Base-by-base conservation (phyloP, 2,113 vertebrate genomes). In the Callopanchax toddi region DNA sequence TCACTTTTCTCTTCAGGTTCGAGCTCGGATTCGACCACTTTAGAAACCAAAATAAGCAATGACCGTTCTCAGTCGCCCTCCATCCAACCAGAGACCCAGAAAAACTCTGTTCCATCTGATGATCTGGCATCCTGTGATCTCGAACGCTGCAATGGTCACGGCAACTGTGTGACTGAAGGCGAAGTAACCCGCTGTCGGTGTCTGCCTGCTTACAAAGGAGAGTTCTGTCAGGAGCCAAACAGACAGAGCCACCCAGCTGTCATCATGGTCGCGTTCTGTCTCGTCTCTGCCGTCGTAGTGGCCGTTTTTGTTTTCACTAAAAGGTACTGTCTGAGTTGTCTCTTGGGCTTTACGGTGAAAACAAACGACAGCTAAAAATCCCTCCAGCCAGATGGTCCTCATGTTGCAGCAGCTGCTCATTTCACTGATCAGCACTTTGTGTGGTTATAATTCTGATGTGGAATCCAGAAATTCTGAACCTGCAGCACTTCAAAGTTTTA, bases 141-240 rank as follows among this genome's bases (percentile, higher is more conserved):
- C 0, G 72, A 93, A 42, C 88, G 37, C 0, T 98, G 96, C 67
- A 91, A 78, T 2, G 75, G 91, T 48, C 93, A 74, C 0, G 95
- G 95, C 20, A 73, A 18, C 11, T 96, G 96, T 2, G 62, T 87
- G 17, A 26, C 72, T 0, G 88, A 91, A 46, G 87, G 85, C 1
- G 76, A 77, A 22, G 55, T 13, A 17, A 83, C 79, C 11, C 89
- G 4, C 0, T 97, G 95, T 46, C 87, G 81, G 54, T 97, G 95
- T 0, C 9, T 61, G 18, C 15, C 79, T 32, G 94, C 92, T 22
- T 95, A 93, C 18, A 84, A 58, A 0, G 94, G 95, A 0, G 82
- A 92, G 55, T 93, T 89, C 59, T 98, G 96, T 1, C 90, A 96
- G 66, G 85, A 91, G 11, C 25, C 57, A 1, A 79, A 10, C 1